These are phyloP conservation scores for Cerceris rybyensis DNA, from an alignment of 2,888 invertebrate species.

Conservation along the genomic window DNA sequence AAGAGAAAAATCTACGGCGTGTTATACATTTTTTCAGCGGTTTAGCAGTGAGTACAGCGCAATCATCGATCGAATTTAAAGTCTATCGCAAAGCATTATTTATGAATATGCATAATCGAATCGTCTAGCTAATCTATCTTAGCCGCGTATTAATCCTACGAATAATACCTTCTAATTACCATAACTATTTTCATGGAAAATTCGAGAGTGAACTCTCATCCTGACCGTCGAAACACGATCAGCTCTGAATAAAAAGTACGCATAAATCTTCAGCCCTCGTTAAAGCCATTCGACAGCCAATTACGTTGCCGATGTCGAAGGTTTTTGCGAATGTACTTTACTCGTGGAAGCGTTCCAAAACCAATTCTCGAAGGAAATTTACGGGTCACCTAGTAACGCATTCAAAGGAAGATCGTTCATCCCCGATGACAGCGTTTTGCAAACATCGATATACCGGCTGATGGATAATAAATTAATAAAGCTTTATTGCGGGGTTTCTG, in stretches of 20 bases:
- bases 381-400: slow-evolving; percentile 62
- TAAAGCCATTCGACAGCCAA: slow-evolving; percentile 69
- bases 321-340: slow-evolving; percentile 61
- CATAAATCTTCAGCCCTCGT: slow-evolving; percentile 64
- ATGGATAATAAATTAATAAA: slow-evolving; percentile 36
- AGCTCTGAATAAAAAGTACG: slow-evolving; percentile 56
- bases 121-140: slow-evolving; percentile 8
- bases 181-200: slow-evolving; percentile 54
- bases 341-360: slow-evolving; percentile 65
- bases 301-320: slow-evolving; percentile 63
- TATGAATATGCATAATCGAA: slow-evolving; percentile 25
- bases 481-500: neutral
- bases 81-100: slow-evolving; percentile 4
- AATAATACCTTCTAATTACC: slow-evolving; percentile 54
- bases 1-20: neutral
- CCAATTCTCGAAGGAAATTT: slow-evolving; percentile 61
- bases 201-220: slow-evolving; percentile 26
- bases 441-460: slow-evolving; percentile 30
- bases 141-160: slow-evolving; percentile 50
- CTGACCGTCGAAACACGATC: slow-evolving; percentile 20
- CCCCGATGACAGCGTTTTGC: slow-evolving; percentile 26
- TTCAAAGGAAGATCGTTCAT: slow-evolving; percentile 55
- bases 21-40: neutral
- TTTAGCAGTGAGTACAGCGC: neutral
- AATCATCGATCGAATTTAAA: neutral